A percentile compares a stretch with the other conserved stretches of the same genome.
phyloP scores from a whole-genome alignment of 2,797 vertebrate species.

The Falco concolor region DNA sequence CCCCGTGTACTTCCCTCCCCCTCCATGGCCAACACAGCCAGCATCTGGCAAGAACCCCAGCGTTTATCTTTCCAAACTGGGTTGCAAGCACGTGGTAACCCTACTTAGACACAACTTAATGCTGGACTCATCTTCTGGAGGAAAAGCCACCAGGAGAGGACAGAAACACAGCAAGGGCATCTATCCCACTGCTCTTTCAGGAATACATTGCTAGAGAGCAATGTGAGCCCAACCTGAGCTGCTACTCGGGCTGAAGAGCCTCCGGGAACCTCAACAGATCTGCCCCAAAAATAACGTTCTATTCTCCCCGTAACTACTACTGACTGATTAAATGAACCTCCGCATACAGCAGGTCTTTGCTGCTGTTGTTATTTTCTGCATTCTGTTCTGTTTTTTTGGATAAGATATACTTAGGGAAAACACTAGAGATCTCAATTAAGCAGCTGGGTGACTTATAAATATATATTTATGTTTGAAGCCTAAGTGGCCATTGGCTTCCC shows the following conservation, averaged over 20 bases:
- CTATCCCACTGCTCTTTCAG: background rate
- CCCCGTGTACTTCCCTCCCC: constrained; percentile 26
- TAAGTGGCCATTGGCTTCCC: constrained; percentile 90
- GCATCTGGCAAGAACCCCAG: constrained; percentile 43
- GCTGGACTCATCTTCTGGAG: background rate
- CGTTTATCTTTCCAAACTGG: constrained; percentile 3
- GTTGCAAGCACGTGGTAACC: background rate
- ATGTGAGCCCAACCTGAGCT: background rate
- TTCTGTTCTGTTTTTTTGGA: constrained; percentile 54
- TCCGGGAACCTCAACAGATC: background rate
- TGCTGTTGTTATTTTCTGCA: constrained; percentile 54
- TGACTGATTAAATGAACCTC: constrained; percentile 63
- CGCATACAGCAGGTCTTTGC: constrained; percentile 24
- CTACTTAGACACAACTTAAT: background rate
- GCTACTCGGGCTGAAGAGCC: background rate
- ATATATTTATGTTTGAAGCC: constrained; percentile 83
- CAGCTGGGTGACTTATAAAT: constrained; percentile 82
- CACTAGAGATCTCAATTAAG: constrained; percentile 77
- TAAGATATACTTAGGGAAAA: constrained; percentile 72
- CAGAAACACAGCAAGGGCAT: background rate
- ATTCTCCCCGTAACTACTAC: constrained; percentile 27
- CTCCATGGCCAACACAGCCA: background rate
- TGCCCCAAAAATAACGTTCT: constrained; percentile 23
- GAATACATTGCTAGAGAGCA: background rate
- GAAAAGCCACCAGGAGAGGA: background rate